Evolutionary conservation across 1,140 invertebrate species (phyloP).

Genomic region (Tenebrio molitor): DNA sequence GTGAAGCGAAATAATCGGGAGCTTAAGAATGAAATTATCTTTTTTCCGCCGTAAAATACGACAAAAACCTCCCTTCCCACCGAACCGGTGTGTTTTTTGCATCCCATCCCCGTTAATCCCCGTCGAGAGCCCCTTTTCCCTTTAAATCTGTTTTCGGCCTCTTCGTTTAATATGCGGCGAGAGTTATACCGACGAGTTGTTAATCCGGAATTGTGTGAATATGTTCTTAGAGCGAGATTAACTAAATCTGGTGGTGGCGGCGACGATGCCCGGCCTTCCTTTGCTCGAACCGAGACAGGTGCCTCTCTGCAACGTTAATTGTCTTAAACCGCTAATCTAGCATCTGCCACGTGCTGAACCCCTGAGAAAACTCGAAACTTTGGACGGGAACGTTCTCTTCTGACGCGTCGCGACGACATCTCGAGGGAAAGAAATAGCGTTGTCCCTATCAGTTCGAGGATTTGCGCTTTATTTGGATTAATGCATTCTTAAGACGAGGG

Average conservation of each 20-base stretch:
- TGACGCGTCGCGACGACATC: slow-evolving; percentile 21
- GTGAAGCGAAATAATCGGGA: neutral
- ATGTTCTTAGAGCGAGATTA: slow-evolving; percentile 52
- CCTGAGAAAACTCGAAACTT: slow-evolving; percentile 53
- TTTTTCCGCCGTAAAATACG: slow-evolving; percentile 4
- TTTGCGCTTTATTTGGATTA: slow-evolving; percentile 1
- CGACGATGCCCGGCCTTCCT: slow-evolving; percentile 36
- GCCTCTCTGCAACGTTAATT: slow-evolving; percentile 53
- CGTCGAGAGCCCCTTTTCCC: neutral
- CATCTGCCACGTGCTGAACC: slow-evolving; percentile 53
- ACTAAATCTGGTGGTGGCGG: slow-evolving; percentile 50
- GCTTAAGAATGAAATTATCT: slow-evolving; percentile 29
- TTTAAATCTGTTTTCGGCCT: slow-evolving; percentile 27
- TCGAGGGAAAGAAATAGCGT: neutral
- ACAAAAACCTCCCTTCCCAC: neutral
- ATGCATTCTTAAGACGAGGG: neutral
- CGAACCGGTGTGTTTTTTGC: neutral
- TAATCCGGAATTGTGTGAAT: slow-evolving; percentile 55
- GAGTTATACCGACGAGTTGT: slow-evolving; percentile 49
- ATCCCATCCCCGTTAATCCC: slow-evolving; percentile 4
- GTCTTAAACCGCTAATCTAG: slow-evolving; percentile 58
- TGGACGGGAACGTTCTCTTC: neutral
- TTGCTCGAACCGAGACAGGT: slow-evolving; percentile 42
- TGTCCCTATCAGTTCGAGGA: neutral
- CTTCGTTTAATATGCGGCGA: slow-evolving; percentile 45